Evolutionary conservation across 1,140 invertebrate genomes (phyloP), one percentile per base, ranked within the genome.

Genomic region (Druon quercuslanigerum): DNA sequence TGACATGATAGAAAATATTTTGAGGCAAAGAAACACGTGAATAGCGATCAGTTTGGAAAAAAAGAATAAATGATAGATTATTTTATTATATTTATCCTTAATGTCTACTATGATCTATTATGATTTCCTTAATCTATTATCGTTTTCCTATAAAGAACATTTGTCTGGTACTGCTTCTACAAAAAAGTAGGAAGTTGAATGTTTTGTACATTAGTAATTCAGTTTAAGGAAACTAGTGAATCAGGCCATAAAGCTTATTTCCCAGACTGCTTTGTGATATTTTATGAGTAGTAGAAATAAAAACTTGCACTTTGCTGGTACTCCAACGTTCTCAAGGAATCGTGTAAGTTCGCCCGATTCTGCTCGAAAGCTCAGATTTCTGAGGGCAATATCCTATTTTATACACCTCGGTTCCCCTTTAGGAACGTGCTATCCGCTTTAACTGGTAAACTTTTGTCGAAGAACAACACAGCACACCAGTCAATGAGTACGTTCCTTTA

Each of bases 261-360:
- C 33, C 60, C 60, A 66, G 60, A 66, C 14, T 46, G 60, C 25
- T 16, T 66, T 66, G 60, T 33, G 60, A 40, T 66, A 66, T 66
- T 66, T 66, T 66, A 66, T 66, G 60, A 66, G 60, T 66, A 40
- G 14, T 7, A 66, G 60, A 16, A 66, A 66, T 66, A 66, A 66
- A 66, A 66, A 40, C 25, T 66, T 66, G 60, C 20, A 66, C 60
- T 66, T 66, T 66, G 60, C 14, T 7, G 60, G 60, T 66, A 66
- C 60, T 66, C n/a, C 4, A 66, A 20, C 13, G 16, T 66, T 66
- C 40, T 66, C 60, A 66, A 66, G 25, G 14, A 66, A 66, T 66
- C 60, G 60, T 40, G 40, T 33, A 66, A 66, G 60, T 66, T 66
- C 40, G 57, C 25, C 33, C 25, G 57, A 12, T 66, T 66, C 16